A percentile compares a stretch with the other conserved stretches of the same genome.
phyloP scores from a whole-genome alignment of 2,888 invertebrate genomes.

The Thymelicus sylvestris region DNA sequence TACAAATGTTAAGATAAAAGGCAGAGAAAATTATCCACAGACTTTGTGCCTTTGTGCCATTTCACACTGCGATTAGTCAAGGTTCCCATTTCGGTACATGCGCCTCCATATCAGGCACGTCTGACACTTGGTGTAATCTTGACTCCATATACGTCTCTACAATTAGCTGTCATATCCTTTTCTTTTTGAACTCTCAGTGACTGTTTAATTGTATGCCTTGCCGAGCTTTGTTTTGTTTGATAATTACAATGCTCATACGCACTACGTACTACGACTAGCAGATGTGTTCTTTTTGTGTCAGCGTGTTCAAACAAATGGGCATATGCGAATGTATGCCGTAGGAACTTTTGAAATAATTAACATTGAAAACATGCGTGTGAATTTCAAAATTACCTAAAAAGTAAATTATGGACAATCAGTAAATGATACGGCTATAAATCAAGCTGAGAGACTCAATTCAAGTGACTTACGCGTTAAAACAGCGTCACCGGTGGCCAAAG shows the following conservation, averaged over 20 bases:
- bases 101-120: constrained; percentile 62
- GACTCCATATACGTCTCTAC: constrained; percentile 69
- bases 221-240: constrained; percentile 45
- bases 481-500: constrained; percentile 42
- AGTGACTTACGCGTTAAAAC: constrained; percentile 45
- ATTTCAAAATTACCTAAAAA: constrained; percentile 13
- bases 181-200: constrained; percentile 64
- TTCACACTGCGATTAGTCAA: constrained; percentile 73
- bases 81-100: constrained; percentile 67
- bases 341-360: constrained; percentile 19
- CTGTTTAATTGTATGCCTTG: constrained; percentile 62
- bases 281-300: constrained; percentile 33
- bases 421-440: constrained; percentile 44
- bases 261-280: constrained; percentile 25
- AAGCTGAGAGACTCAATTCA: constrained; percentile 42
- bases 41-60: constrained; percentile 63
- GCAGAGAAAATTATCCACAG: constrained; percentile 42
- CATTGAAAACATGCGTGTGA: constrained; percentile 19
- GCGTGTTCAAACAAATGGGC: constrained; percentile 16
- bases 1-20: constrained; percentile 10
- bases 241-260: constrained; percentile 28
- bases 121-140: constrained; percentile 70
- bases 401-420: constrained; percentile 45
- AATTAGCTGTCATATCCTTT: constrained; percentile 74
- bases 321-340: constrained; percentile 21